Evolutionary conservation across 2,888 invertebrate species (phyloP), one percentile per base, ranked within the genome.

Genomic region (Penaeus monodon): DNA sequence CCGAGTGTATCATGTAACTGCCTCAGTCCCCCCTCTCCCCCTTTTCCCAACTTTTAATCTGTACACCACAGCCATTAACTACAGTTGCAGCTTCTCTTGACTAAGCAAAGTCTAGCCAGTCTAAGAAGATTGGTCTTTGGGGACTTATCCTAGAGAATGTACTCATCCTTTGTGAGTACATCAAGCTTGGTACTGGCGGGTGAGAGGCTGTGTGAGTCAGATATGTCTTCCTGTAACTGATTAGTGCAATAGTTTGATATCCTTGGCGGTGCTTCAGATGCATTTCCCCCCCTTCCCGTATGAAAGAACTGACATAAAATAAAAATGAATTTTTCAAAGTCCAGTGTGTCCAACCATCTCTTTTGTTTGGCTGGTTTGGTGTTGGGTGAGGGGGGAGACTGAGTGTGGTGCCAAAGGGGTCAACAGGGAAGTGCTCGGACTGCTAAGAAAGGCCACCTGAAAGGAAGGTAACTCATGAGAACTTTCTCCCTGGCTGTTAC

Each of bases 391-490:
- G 83, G 86, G 70, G 70, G 74, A 73, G 78, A 70, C 83, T 77
- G 74, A 79, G 83, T 87, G 86, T 87, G 82, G 86, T 87, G 86
- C 86, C 83, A 87, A 87, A 87, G 86, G 78, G 86, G 86, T 83
- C 73, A 87, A 87, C 83, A 87, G 73, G 83, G 83, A 78, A 66
- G 76, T 82, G 78, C 86, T 82, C 66, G 82, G 79, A 78, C 78
- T 85, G 63, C 20, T 70, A 77, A 49, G 49, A 79, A 84, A 79
- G 68, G 77, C 84, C 79, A 70, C 79, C 84, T 65, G 57, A 77
- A 79, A 33, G 68, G 79, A 84, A 79, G 84, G 84, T 84, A 79
- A 68, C 77, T 84, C 70, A 66, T 66, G 63, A 79, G 78, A 84
- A 78, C 79, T 66, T 77, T 38, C 84, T 84, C 81, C 85, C 65